Evolutionary conservation across 2,113 vertebrate genomes (phyloP), one percentile per base, ranked within the genome.

Genomic region (Pholis gunnellus): DNA sequence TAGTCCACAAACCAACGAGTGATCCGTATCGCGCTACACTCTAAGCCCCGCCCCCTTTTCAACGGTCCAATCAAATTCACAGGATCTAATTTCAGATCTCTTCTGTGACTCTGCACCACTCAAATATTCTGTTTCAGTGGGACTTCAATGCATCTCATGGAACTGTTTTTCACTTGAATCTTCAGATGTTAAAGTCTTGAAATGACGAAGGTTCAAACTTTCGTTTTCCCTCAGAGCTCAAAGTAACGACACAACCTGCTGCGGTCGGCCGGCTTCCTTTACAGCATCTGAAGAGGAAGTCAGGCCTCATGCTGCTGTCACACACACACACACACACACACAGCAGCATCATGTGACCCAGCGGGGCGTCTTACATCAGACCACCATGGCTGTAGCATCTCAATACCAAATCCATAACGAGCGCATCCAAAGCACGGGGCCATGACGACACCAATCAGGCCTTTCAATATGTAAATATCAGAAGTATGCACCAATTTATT

Each of bases 261-360:
- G 86, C 4, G 82, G 91, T 87, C 52, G 18, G 72, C 64, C 40
- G 4, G 38, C 73, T 90, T 90, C 85, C 88, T 83, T 48, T 15
- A 72, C 1, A 64, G 68, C 42, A 13, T 25, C 42, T 68, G 5
- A 89, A 91, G 89, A 85, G 91, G 91, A 93, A 93, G 87, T 85
- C 54, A 0, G 65, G 59, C 52, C 17, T 64, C 13, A 0, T 10
- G 46, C 27, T 38, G 27, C 70, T 42, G 54, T 31, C 29, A 31
- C 29, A 8, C 42, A 6, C 36, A 72, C 64, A 48, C n/a, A n/a
- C n/a, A n/a, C 29, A 31, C 29, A 8, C 42, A 6, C 36, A 72
- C 64, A 48, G 38, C 38, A 36, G 36, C 36, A 11, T 6, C 34
- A 9, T 11, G 36, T n/a, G 63, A 66, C 7, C 25, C 40, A 9